phyloP scores from a whole-genome alignment of 2,797 vertebrate species.

The Percopsis omiscomaycus region DNA sequence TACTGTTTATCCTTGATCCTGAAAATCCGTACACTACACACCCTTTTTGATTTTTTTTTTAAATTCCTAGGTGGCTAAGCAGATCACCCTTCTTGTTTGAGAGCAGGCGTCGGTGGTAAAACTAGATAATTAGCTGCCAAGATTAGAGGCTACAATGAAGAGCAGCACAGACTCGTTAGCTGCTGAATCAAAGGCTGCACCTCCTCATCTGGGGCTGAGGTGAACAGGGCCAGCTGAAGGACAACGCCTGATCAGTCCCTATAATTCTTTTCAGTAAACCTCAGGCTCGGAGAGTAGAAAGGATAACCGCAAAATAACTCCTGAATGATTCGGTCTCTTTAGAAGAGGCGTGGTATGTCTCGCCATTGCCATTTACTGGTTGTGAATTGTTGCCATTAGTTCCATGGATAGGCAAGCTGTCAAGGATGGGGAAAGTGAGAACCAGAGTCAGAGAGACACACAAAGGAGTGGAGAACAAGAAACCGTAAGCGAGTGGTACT shows the following conservation, averaged over 20 bases:
- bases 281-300: too few species aligned
- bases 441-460: conserved; percentile 12
- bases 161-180: conserved; percentile 38
- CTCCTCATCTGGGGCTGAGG: conserved; percentile 25
- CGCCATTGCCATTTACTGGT: too few species aligned
- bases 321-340: too few species aligned
- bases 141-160: conserved; percentile 27
- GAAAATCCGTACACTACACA: background rate
- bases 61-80: too few species aligned
- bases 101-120: conserved; percentile 25
- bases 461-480: background rate
- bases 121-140: conserved; percentile 52
- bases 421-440: too few species aligned
- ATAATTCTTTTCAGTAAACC: background rate
- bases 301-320: too few species aligned
- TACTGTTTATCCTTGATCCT: background rate
- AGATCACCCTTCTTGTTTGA: conserved; percentile 31
- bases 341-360: too few species aligned
- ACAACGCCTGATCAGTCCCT: background rate
- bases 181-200: conserved; percentile 43
- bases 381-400: too few species aligned
- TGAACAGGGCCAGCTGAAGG: conserved; percentile 15
- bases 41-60: too few species aligned
- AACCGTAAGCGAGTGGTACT: background rate
- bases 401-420: too few species aligned